Evolutionary conservation across 2,888 invertebrate species (phyloP).

Genomic region (Cheilosia vulpina): DNA sequence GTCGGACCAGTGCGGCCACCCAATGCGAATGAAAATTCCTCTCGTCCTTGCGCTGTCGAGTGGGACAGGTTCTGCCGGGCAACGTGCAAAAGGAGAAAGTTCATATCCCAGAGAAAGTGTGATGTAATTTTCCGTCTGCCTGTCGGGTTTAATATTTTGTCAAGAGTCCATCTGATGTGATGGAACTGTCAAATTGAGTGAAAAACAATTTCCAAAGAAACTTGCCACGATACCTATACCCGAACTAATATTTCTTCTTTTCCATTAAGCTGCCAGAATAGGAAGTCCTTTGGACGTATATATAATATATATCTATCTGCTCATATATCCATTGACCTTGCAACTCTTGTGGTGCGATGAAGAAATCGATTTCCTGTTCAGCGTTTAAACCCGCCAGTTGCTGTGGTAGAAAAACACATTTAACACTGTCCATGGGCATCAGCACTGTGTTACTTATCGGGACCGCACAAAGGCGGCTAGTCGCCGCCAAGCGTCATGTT

Average conservation of each 20-base stretch:
- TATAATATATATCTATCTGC: background rate
- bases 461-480: conserved; percentile 47
- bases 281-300: background rate
- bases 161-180: conserved; percentile 6
- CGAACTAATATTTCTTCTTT: conserved; percentile 81
- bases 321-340: conserved; percentile 56
- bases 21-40: conserved; percentile 39
- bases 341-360: conserved; percentile 28
- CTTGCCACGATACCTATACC: conserved; percentile 78
- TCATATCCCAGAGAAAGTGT: conserved; percentile 43
- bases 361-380: conserved; percentile 70
- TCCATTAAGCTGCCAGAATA: conserved; percentile 78
- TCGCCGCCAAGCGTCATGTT: conserved; percentile 66
- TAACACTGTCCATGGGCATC: conserved; percentile 60
- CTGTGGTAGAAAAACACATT: conserved; percentile 33
- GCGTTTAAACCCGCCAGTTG: conserved; percentile 32
- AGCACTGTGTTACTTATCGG: conserved; percentile 53
- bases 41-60: conserved; percentile 1
- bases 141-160: conserved; percentile 62
- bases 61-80: conserved; percentile 29
- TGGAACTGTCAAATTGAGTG: conserved; percentile 67
- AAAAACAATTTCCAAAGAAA: conserved; percentile 60
- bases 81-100: background rate
- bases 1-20: conserved; percentile 43
- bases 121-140: conserved; percentile 69